Conservation (phyloP, 2,113 vertebrate genomes). For the Tinamus guttatus region DNA sequence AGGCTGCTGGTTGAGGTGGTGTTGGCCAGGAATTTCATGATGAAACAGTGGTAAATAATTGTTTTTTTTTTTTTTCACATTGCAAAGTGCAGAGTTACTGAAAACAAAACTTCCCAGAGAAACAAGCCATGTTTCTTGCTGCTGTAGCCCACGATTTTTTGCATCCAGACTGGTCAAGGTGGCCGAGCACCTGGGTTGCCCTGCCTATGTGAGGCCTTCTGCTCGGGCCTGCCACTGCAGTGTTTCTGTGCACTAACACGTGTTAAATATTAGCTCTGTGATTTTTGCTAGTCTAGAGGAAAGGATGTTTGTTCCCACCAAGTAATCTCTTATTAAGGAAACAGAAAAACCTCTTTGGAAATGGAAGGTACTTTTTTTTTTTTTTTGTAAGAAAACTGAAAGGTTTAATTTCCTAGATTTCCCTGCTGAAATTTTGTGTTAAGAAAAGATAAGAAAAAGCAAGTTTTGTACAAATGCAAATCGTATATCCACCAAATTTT, state of each 20-base stretch:
- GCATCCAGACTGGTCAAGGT: not conserved
- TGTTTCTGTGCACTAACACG: not conserved
- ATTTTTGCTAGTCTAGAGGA: not conserved
- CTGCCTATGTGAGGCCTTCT: not conserved
- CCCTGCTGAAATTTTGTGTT: not conserved
- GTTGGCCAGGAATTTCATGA: not conserved
- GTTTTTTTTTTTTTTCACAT: not conserved
- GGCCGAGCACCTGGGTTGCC: not conserved
- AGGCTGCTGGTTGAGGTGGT: not conserved
- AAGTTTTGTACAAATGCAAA: not conserved
- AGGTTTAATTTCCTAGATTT: not conserved
- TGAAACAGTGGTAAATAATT: accelerated
- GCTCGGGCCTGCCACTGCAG: not conserved
- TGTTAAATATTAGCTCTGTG: constrained; percentile 15
- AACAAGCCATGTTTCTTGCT: not conserved
- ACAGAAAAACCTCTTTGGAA: not conserved
- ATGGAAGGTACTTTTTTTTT: not conserved
- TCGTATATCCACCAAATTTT: not conserved
- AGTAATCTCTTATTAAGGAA: not conserved
- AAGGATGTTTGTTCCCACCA: not conserved
- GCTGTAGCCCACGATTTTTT: not conserved
- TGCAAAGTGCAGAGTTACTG: accelerated
- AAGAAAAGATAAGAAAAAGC: not conserved
- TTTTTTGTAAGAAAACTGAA: not conserved
- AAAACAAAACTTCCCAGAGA: not conserved